Evolutionary conservation across 2,888 invertebrate species (phyloP).

Genomic region (Apoda limacodes): DNA sequence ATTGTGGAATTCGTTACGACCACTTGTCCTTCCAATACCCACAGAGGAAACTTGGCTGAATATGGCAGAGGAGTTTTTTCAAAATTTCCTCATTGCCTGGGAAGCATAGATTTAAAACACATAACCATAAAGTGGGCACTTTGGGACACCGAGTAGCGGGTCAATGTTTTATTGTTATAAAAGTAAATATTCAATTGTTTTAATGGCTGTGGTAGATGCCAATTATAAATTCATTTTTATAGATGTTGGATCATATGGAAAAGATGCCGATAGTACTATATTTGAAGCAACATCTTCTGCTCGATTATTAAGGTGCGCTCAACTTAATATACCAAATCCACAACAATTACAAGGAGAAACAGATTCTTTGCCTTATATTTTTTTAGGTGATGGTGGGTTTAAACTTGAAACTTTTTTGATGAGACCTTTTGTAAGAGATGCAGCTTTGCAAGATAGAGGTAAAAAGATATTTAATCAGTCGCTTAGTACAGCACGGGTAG

Average conservation of each 20-base stretch:
- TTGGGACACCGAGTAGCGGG: slow-evolving; percentile 16
- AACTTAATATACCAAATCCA: slow-evolving; percentile 11
- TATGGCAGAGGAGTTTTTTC: slow-evolving; percentile 8
- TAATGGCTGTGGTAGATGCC: slow-evolving; percentile 18
- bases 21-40: slow-evolving; percentile 7
- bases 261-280: slow-evolving; percentile 9
- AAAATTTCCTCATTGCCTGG: slow-evolving; percentile 16
- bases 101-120: slow-evolving; percentile 15
- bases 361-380: slow-evolving; percentile 10
- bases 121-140: slow-evolving; percentile 5
- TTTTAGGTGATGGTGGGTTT: slow-evolving; percentile 12
- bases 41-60: slow-evolving; percentile 7
- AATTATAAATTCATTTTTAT: slow-evolving; percentile 17
- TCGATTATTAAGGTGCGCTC: slow-evolving; percentile 7
- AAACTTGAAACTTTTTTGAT: slow-evolving; percentile 13
- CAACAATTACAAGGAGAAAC: slow-evolving; percentile 4
- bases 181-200: slow-evolving; percentile 16
- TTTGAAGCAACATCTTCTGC: slow-evolving; percentile 9
- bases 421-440: slow-evolving; percentile 16
- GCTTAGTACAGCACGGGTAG: slow-evolving; percentile 13
- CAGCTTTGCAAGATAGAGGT: slow-evolving; percentile 13
- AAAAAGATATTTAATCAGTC: slow-evolving; percentile 16
- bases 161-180: slow-evolving; percentile 18
- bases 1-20: slow-evolving; percentile 13
- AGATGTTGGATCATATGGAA: slow-evolving; percentile 13